These are phyloP conservation scores for Pseudomyrmex sp. DNA, from an alignment of 1,140 invertebrate species.

Conservation along the genomic window DNA sequence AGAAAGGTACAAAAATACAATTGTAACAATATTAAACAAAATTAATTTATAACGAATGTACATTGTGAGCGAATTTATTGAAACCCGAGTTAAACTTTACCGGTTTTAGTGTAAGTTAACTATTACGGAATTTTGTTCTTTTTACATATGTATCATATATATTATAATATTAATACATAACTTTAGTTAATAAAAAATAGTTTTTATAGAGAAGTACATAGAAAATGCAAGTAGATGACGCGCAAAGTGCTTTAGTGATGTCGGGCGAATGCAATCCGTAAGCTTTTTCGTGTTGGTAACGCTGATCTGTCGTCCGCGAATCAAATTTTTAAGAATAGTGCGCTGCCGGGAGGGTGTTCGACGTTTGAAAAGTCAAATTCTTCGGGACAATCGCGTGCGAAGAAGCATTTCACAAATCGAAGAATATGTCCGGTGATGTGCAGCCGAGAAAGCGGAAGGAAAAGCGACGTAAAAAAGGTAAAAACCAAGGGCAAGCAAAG, in stretches of 20 bases:
- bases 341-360: slow-evolving; percentile 39
- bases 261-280: slow-evolving; percentile 7
- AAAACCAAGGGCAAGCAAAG: slow-evolving; percentile 57
- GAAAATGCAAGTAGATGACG: slow-evolving; percentile 4
- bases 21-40: too few relatives aligned
- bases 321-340: slow-evolving; percentile 68
- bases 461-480: slow-evolving; percentile 90
- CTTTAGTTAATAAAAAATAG: too few relatives aligned
- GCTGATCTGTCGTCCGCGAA: slow-evolving; percentile 63
- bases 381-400: slow-evolving; percentile 35
- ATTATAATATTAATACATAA: too few relatives aligned
- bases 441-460: slow-evolving; percentile 90
- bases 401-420: slow-evolving; percentile 31
- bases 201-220: too few relatives aligned
- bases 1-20: too few relatives aligned
- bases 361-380: slow-evolving; percentile 61
- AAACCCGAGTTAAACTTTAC: too few relatives aligned
- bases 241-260: not conserved
- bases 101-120: too few relatives aligned
- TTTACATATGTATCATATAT: too few relatives aligned
- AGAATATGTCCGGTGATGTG: slow-evolving; percentile 89
- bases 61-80: too few relatives aligned
- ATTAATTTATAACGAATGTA: too few relatives aligned
- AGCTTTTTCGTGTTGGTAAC: slow-evolving; percentile 60
- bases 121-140: too few relatives aligned